Base-by-base conservation (phyloP, 1,140 invertebrate species). In the Carcinoscorpius rotundicauda region DNA sequence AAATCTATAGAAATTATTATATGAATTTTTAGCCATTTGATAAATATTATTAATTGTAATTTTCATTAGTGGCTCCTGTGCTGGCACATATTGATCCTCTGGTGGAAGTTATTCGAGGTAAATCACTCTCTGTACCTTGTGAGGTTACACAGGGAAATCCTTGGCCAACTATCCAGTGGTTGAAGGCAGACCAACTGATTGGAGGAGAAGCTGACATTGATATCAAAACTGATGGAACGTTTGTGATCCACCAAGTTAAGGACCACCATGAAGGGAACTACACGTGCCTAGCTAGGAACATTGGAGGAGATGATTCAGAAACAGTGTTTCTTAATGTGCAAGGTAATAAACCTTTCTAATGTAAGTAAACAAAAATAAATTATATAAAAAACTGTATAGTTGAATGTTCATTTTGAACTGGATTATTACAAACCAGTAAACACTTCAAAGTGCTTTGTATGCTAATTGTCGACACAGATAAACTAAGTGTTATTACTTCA, bases 241-340 rank as follows among this genome's bases (percentile, higher is more conserved):
- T 69, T n/a, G 58, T 62, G 60, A 63, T 69, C 29, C n/a, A 56
- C 5, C 29, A 52, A 29, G 66, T 61, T n/a, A 60, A 60, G 6
- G 56, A 65, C 9, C 10, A 58, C 3, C 65, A 78, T 70, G 75
- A 77, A 61, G 78, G 77, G 49, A 74, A 75, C 3, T 80, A 78
- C 63, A 69, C 73, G 5, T 80, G 79, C 72, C 64, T 75, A 49
- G 78, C 78, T 5, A 72, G 69, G 50, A 80, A 80, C 68, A 70
- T 76, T 58, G 78, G 75, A 49, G 79, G 79, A 4, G 79, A 78
- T 68, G 72, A 75, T 5, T 75, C 78, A 0, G 74, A 74, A 63
- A 68, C 72, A 51, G 72, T 76, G 4, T 69, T 69, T 53, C 53
- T 80, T 6, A 73, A 76, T 66, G 75, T 80, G 4, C 73, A 75